phyloP scores from a whole-genome alignment of 1,140 invertebrate genomes.

The Bactericera cockerelli region DNA sequence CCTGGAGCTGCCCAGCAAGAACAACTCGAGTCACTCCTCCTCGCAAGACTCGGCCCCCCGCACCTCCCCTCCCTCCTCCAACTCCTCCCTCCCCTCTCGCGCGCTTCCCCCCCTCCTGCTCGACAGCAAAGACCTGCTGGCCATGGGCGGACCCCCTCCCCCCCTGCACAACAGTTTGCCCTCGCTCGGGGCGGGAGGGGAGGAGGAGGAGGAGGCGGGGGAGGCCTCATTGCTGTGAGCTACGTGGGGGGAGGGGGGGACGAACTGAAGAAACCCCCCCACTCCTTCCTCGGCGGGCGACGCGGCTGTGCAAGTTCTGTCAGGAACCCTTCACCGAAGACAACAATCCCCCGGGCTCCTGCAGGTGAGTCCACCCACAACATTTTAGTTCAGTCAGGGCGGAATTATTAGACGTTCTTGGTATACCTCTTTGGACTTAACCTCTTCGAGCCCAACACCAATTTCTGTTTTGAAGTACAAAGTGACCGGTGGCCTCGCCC shows the following conservation, averaged over 20 bases:
- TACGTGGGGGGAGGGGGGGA: neutral
- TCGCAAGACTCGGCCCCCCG: conserved; percentile 1
- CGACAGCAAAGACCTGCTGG: neutral
- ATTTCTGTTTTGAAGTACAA: too few relatives aligned
- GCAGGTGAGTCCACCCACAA: neutral
- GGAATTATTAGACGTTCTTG: too few relatives aligned
- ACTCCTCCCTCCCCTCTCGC: too few relatives aligned
- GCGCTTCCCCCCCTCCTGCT: too few relatives aligned
- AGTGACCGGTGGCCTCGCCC: too few relatives aligned
- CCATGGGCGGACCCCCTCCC: neutral
- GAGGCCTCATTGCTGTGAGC: neutral
- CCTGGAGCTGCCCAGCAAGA: neutral
- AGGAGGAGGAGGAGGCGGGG: too few relatives aligned
- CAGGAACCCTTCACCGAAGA: neutral
- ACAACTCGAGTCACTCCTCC: conserved; percentile 2
- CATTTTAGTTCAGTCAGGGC: too few relatives aligned
- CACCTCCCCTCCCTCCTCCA: neutral
- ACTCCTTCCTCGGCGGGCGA: neutral
- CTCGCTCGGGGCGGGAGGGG: neutral
- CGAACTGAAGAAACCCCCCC: neutral
- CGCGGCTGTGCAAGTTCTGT: neutral
- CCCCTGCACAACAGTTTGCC: neutral
- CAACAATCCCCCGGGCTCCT: neutral
- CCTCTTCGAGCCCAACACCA: too few relatives aligned
- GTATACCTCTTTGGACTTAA: too few relatives aligned